Base-by-base conservation (phyloP, 2,888 invertebrate genomes). In the Metellina segmentata region DNA sequence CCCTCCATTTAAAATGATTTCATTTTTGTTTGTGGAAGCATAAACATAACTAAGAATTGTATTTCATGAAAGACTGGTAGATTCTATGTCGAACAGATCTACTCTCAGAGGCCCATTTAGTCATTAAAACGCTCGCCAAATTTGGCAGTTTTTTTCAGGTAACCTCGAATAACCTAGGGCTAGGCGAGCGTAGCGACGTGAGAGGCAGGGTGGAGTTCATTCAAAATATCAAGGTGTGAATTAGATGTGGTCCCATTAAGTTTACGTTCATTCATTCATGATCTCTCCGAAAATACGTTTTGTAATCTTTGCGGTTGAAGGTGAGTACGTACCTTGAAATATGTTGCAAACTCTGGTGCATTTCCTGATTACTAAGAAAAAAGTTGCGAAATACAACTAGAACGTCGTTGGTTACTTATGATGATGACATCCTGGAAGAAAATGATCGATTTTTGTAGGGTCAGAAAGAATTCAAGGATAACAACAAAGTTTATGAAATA, bases 181-280 rank as follows among this genome's bases (percentile, higher is more conserved):
- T 49, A 75, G 85, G 48, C 74, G 70, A 78, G 20, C 70, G 51
- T 78, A 75, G 20, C 51, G 20, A 48, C 16, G 78, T 78, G 61
- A 71, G 81, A 61, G 48, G 7, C 16, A 51, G 20, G 89, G 7
- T 11, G 72, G 16, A 13, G 13, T 83, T 83, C 89, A 89, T 89
- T 89, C 71, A 89, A 85, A 82, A 53, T 53, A 34, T 49, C 61
- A 61, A 61, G 19, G 83, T 52, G 81, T 75, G 89, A 72, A 83
- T 74, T 70, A 82, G 48, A 52, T 34, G 49, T 19, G 77, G 69
- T 81, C 74, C 75, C 53, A 85, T 85, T 85, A 71, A 74, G 61
- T 61, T 52, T 89, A 79, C 85, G 79, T 61, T 61, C 79, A 53
- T 89, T 78, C 83, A 83, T 89, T 83, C 52, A 51, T 8, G 52